These are phyloP conservation scores for Mus pahari DNA, from an alignment of 2,113 vertebrate species.

Conservation along the genomic window DNA sequence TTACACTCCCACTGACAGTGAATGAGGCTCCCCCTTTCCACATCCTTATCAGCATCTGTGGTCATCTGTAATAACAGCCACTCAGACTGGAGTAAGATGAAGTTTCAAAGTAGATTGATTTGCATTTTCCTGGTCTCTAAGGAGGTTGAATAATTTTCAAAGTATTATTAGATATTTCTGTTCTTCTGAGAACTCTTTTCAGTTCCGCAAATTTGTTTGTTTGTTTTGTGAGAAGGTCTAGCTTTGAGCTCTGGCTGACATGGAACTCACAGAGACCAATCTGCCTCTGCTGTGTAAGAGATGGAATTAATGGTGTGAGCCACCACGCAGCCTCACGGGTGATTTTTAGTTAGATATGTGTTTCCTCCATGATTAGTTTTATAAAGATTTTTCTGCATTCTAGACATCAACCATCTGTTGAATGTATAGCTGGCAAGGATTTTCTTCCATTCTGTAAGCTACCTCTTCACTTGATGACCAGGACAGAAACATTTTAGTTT, in stretches of 20 bases:
- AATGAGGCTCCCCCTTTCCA: background rate
- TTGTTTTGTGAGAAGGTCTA: background rate
- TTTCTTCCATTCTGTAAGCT: background rate
- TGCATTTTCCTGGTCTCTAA: background rate
- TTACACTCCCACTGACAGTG: background rate
- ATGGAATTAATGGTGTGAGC: background rate
- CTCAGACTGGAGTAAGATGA: background rate
- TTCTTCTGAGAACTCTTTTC: background rate
- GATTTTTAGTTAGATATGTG: background rate
- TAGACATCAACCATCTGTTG: background rate
- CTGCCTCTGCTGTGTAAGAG: background rate
- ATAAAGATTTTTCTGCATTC: too few relatives aligned
- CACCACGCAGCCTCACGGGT: background rate
- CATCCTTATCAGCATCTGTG: background rate
- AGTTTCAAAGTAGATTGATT: background rate
- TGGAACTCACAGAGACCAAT: background rate
- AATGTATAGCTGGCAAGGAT: too few relatives aligned
- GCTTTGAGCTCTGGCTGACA: background rate
- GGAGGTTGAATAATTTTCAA: background rate
- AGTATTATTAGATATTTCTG: background rate
- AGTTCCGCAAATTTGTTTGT: background rate
- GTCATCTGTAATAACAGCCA: background rate
- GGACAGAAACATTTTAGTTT: background rate
- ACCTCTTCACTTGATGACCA: too few relatives aligned
- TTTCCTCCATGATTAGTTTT: background rate